A percentile compares a stretch with the other conserved stretches of the same genome.
phyloP scores from a whole-genome alignment of 2,888 invertebrate species.

The Bellardia bayeri region DNA sequence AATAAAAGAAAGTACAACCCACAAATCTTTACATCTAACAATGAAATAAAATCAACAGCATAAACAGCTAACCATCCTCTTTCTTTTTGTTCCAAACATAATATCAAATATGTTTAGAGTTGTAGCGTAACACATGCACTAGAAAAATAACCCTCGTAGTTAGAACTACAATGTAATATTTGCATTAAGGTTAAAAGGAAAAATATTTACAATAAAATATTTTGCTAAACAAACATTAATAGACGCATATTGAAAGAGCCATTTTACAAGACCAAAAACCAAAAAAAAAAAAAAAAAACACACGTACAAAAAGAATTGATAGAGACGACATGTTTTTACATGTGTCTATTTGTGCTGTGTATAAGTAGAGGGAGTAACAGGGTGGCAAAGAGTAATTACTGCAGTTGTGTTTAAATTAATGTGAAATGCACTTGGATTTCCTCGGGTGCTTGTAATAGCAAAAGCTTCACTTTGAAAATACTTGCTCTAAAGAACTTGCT shows the following conservation, averaged over 20 bases:
- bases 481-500: too few species aligned
- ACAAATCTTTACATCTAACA: constrained; percentile 77
- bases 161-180: constrained; percentile 12
- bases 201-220: constrained; percentile 58
- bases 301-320: not conserved
- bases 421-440: too few species aligned
- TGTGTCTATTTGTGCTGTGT: constrained; percentile 8
- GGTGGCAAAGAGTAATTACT: not conserved
- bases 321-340: constrained; percentile 50
- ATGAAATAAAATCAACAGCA: constrained; percentile 77
- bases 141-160: constrained; percentile 61
- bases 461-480: too few species aligned
- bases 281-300: not conserved
- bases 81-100: not conserved
- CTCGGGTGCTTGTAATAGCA: too few species aligned
- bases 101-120: too few species aligned
- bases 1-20: constrained; percentile 76
- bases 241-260: constrained; percentile 63
- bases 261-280: constrained; percentile 57
- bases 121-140: constrained; percentile 32
- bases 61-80: constrained; percentile 56
- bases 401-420: not conserved
- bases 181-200: constrained; percentile 34
- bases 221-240: constrained; percentile 70
- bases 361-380: not conserved